phyloP scores from a whole-genome alignment of 2,113 vertebrate genomes.

The Tetrax tetrax region DNA sequence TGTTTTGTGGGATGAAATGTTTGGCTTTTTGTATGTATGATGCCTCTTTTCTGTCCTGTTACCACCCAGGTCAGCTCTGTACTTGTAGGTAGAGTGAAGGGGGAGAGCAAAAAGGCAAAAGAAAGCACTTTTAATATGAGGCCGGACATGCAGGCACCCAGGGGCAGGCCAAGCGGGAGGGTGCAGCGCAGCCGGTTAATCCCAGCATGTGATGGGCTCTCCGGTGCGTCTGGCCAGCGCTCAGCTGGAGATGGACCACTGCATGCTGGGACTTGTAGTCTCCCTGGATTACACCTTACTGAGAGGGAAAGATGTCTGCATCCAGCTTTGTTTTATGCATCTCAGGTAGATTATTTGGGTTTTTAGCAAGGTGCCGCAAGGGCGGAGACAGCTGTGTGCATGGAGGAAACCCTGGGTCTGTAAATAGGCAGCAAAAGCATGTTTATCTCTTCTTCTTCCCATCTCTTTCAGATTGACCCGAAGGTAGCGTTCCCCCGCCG shows the following conservation, averaged over 20 bases:
- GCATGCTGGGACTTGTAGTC: conserved; percentile 72
- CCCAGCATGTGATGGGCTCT: conserved; percentile 57
- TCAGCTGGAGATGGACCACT: neutral
- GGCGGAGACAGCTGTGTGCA: fast-evolving
- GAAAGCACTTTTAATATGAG: neutral
- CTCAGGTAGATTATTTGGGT: neutral
- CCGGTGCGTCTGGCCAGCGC: neutral
- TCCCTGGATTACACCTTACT: neutral
- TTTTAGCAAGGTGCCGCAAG: neutral
- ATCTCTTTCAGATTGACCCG: conserved; percentile 91
- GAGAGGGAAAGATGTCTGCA: neutral
- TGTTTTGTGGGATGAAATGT: neutral
- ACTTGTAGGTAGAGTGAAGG: neutral
- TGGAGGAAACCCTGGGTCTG: neutral
- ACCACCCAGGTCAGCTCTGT: neutral
- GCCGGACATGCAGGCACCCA: neutral
- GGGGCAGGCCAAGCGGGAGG: neutral
- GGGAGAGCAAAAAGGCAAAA: neutral
- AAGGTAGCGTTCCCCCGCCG: conserved; percentile 98
- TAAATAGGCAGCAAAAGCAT: neutral
- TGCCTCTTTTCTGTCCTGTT: neutral
- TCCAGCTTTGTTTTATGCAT: neutral
- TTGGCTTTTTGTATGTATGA: neutral
- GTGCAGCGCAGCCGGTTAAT: conserved; percentile 38
- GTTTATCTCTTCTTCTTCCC: neutral